phyloP scores from a whole-genome alignment of 92 coral and sea anemone genomes.

The Plumapathes pennacea region DNA sequence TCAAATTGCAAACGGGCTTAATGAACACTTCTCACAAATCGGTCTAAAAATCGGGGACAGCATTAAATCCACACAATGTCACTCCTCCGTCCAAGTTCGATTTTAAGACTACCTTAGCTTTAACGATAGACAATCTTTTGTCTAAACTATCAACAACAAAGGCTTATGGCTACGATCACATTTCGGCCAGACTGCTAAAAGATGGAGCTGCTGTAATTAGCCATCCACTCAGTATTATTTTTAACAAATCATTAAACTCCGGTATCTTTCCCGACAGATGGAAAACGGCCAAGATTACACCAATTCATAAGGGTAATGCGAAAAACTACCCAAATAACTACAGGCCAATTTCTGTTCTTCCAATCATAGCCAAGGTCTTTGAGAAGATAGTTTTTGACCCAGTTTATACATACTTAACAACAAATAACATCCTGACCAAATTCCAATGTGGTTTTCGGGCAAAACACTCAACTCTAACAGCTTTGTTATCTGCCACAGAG shows the following conservation, averaged over 20 bases:
- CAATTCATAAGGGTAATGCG: no score
- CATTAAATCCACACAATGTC: no score
- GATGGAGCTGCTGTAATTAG: constrained; percentile 10
- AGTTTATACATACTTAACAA: constrained; percentile 24
- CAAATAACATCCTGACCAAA: constrained; percentile 19
- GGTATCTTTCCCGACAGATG: constrained; percentile 27
- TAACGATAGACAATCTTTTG: no score
- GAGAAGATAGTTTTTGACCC: constrained; percentile 26
- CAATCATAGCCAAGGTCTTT: constrained; percentile 38
- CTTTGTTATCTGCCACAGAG: constrained; percentile 46
- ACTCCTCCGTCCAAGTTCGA: no score
- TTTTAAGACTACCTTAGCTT: no score
- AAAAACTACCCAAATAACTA: constrained; percentile 24
- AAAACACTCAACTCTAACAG: constrained; percentile 31
- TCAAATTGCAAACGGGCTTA: no score
- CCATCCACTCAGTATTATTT: constrained; percentile 17
- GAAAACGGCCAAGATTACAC: constrained; percentile 25
- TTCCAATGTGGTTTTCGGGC: constrained; percentile 47
- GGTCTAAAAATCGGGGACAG: no score
- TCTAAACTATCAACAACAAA: no score
- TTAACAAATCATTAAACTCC: constrained; percentile 7
- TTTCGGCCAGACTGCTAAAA: not conserved
- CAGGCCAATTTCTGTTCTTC: constrained; percentile 42
- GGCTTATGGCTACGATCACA: not conserved
- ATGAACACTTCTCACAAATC: no score